Evolutionary conservation across 2,888 invertebrate genomes (phyloP), one percentile per base, ranked within the genome.

Genomic region (Dasypogon diadema): DNA sequence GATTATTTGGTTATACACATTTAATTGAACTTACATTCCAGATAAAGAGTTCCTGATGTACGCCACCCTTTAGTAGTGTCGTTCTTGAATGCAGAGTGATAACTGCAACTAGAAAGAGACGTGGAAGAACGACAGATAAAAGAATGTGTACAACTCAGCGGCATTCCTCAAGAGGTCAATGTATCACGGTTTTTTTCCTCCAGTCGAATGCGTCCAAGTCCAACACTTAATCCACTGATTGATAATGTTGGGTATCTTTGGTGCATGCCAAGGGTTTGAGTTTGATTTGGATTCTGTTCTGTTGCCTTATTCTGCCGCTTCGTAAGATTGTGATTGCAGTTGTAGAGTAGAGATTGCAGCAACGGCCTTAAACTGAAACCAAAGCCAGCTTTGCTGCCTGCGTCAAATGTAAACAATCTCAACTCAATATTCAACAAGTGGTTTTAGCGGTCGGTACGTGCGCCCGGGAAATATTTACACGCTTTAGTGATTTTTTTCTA

Each of bases 101-200:
- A 42, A 12, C 42, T 42, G 42, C 42, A 42, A 4, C 2, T 4
- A 5, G 12, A 42, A 42, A 10, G 42, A 42, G 5, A 5, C 2
- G 12, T 10, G 2, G 42, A 12, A 42, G 14, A 58, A 14, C 26
- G 34, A 58, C 2, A 58, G 34, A 58, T 58, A 58, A 58, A 42
- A 16, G 58, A 58, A 34, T 30, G 58, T 12, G n/a, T 14, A 18
- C 14, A 42, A 14, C 26, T 8, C 30, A 34, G 16, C 26, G 16
- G n/a, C 14, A 58, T 58, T 58, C 34, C 30, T 16, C 14, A 58
- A 60, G 42, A 42, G 60, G 60, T 60, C 60, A 60, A 60, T 60
- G 60, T 21, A 60, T 60, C 42, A 18, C 60, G 10, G 10, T 22
- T 2, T 18, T 24, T n/a, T 55, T 22, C 51, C 26, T n/a, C n/a